These are phyloP conservation scores for Oncopeltus fasciatus DNA, from an alignment of 1,140 invertebrate species.

Conservation along the genomic window DNA sequence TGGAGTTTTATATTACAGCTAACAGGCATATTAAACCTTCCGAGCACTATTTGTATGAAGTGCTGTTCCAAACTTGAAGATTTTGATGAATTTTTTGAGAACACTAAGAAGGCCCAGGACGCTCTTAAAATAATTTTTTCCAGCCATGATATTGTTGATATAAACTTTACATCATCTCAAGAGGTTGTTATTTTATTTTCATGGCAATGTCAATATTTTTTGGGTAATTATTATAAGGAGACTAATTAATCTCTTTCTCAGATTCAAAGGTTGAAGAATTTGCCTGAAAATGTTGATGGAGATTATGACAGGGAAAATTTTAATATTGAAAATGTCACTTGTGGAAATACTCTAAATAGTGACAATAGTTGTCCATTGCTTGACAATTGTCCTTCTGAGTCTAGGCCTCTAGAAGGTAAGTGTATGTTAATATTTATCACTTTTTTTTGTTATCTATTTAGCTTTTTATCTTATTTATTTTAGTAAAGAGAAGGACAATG, in stretches of 20 bases:
- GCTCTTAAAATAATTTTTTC: conserved; percentile 17
- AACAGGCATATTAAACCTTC: conserved; percentile 17
- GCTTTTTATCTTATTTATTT: too few species aligned
- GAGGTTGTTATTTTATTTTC: neutral
- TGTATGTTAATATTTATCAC: too few species aligned
- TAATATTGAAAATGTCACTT: too few species aligned
- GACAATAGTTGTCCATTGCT: too few species aligned
- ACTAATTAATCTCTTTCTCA: neutral
- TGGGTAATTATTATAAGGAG: neutral
- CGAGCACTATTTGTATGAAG: conserved; percentile 22
- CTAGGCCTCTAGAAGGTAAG: too few species aligned
- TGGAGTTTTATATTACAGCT: conserved; percentile 16
- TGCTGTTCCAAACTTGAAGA: conserved; percentile 22
- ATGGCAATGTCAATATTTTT: neutral
- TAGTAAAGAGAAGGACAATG: too few species aligned
- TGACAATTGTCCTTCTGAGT: too few species aligned
- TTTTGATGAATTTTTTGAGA: conserved; percentile 23
- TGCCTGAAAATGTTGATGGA: neutral
- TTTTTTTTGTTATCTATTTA: too few species aligned
- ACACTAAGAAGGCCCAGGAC: conserved; percentile 20
- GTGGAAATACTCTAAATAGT: too few species aligned
- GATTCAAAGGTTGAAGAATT: neutral
- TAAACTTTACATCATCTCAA: neutral
- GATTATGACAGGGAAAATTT: neutral
- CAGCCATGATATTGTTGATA: conserved; percentile 7